A percentile compares a stretch with the other conserved stretches of the same genome.
Conservation (phyloP, 2,113 vertebrate genomes). For the Alaudala cheleensis region DNA sequence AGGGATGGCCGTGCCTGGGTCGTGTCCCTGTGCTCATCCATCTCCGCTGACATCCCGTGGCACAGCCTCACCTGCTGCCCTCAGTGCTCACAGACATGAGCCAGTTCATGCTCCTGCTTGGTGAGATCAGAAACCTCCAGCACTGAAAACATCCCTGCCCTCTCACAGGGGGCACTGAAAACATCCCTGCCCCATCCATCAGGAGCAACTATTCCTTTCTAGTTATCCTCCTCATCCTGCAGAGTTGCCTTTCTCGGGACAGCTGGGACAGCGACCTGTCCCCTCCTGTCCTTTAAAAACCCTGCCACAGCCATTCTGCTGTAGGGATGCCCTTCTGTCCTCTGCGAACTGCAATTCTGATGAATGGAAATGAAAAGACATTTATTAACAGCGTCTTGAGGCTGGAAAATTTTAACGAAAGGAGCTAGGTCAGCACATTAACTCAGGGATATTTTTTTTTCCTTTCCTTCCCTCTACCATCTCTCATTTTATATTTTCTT, state of each 20-base stretch:
- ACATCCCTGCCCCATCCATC: neutral
- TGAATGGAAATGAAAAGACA: neutral
- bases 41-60: neutral
- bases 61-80: neutral
- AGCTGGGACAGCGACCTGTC: neutral
- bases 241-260: neutral
- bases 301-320: neutral
- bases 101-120: neutral
- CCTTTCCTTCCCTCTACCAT: neutral
- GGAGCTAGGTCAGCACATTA: neutral
- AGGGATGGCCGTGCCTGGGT: rapidly evolving
- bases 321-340: neutral
- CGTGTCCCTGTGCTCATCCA: neutral
- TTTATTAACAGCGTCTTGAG: neutral
- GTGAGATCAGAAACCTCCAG: neutral
- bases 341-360: neutral
- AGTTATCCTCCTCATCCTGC: neutral
- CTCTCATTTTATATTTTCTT: rapidly evolving
- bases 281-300: neutral
- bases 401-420: neutral
- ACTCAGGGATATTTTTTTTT: neutral
- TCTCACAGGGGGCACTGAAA: neutral
- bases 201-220: neutral
- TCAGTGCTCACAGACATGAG: neutral
- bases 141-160: neutral